Evolutionary conservation across 2,888 invertebrate species (phyloP).

Genomic region (Lissonota sp.): DNA sequence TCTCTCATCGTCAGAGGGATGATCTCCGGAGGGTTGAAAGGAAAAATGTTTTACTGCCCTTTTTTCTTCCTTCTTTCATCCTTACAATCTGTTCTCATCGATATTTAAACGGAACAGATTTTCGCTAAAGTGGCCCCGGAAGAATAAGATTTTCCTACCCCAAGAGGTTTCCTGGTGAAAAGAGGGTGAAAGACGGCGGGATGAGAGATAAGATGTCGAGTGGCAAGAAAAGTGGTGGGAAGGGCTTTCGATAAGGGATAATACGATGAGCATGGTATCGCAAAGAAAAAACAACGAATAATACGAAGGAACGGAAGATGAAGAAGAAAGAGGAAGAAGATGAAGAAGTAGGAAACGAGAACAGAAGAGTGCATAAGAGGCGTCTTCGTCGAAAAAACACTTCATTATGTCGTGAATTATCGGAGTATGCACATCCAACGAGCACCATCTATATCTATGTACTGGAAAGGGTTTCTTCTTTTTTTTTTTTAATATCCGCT

Average conservation of each 20-base stretch:
- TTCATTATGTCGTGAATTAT: slow-evolving; percentile 67
- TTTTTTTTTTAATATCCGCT: slow-evolving; percentile 1
- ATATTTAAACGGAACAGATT: slow-evolving; percentile 9
- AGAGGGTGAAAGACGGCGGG: slow-evolving; percentile 27
- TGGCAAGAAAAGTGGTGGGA: neutral
- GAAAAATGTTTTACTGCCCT: slow-evolving; percentile 3
- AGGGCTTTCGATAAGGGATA: slow-evolving; percentile 60
- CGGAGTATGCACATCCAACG: neutral
- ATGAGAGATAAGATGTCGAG: slow-evolving; percentile 56
- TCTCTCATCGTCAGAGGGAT: slow-evolving; percentile 14
- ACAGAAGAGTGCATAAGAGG: slow-evolving; percentile 31
- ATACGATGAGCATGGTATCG: slow-evolving; percentile 2
- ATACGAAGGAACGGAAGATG: neutral
- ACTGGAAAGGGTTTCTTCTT: slow-evolving; percentile 14
- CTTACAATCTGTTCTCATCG: neutral
- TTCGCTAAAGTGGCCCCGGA: slow-evolving; percentile 45
- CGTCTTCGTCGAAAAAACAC: slow-evolving; percentile 64
- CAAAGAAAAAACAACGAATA: too few relatives aligned
- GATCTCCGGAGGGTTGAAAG: slow-evolving; percentile 3
- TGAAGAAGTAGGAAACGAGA: neutral
- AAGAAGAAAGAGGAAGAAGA: slow-evolving; percentile 28
- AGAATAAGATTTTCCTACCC: slow-evolving; percentile 37
- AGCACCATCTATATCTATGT: slow-evolving; percentile 68
- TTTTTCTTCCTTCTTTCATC: neutral
- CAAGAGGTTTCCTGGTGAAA: neutral